A percentile compares a stretch with the other conserved stretches of the same genome.
These are phyloP conservation scores for Mythimna lalbum DNA, from an alignment of 2,888 invertebrate genomes.

Conservation along the genomic window DNA sequence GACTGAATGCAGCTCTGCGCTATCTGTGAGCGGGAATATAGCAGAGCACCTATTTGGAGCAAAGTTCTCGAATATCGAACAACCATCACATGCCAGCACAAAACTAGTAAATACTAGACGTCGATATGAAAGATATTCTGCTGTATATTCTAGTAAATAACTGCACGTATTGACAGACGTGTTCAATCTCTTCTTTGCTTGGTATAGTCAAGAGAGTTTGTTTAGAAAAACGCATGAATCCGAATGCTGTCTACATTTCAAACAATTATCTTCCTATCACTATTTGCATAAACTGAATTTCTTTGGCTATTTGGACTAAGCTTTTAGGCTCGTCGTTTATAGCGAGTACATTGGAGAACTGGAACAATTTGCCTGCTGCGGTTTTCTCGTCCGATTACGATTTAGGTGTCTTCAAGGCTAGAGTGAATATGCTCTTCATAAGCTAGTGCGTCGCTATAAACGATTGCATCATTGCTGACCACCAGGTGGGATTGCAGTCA, in stretches of 20 bases:
- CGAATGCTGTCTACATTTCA: conserved; percentile 5
- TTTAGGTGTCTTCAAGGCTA: too few species aligned
- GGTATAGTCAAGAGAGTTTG: conserved; percentile 26
- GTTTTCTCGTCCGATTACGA: too few species aligned
- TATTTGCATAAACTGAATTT: conserved; percentile 4
- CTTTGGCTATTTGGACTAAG: not conserved
- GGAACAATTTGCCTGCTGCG: too few species aligned
- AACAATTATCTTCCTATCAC: conserved; percentile 24
- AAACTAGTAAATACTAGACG: conserved; percentile 39
- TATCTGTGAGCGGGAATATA: conserved; percentile 24
- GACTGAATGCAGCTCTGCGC: conserved; percentile 20
- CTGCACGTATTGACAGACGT: conserved; percentile 54
- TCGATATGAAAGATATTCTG: conserved; percentile 42
- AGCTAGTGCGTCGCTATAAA: too few species aligned
- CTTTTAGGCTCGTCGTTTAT: too few species aligned
- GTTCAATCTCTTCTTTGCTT: conserved; percentile 40
- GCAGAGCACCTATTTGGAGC: conserved; percentile 32
- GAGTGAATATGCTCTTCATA: too few species aligned
- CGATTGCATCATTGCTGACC: too few species aligned
- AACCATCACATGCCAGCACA: conserved; percentile 36
- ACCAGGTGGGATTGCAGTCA: too few species aligned
- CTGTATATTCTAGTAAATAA: conserved; percentile 41
- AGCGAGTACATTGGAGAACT: too few species aligned
- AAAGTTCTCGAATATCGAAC: conserved; percentile 47
- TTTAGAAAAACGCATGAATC: conserved; percentile 25